Base-by-base conservation (phyloP, 2,113 vertebrate genomes). In the Syngnathoides biaculeatus region DNA sequence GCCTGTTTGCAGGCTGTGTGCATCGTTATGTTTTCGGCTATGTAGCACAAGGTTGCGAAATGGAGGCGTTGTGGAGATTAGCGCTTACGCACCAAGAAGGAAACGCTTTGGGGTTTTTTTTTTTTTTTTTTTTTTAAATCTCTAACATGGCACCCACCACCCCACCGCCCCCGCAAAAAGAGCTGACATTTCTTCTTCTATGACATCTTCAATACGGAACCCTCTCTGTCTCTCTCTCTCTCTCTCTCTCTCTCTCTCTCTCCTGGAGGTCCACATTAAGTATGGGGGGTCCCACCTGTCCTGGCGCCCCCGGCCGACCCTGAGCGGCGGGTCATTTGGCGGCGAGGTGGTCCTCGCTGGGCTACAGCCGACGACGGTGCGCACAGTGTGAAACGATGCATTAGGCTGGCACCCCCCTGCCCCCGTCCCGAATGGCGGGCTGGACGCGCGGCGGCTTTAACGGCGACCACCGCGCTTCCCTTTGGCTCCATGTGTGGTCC, bases 371-470 rank as follows among this genome's bases (percentile, higher is more conserved):
- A 50, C 74, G 13, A 80, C 85, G 85, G 73, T 65, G 58, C 86
- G 79, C 86, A 88, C 87, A 87, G 88, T 90, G 88, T 89, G 91
- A 90, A 90, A 87, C 86, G 87, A 91, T 86, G 90, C 78, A 91
- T 87, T 87, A 89, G 87, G 81, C 71, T 65, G 76, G 26, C 26
- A 64, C 83, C 71, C 27, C 56, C 30, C n/a, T 20, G 2, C 30
- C 30, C 30, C 30, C 30, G 30, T 52, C 86, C 89, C 83, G 88
- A 89, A 89, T 86, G 89, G 86, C 82, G 84, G 74, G 75, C 65
- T 12, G 67, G 78, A 83, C 84, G 71, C 82, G 84, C 66, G 72
- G 72, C 75, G 0, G 72, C 79, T 87, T 86, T 79, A 83, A 84
- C 78, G 80, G 74, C 43, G 53, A 77, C 80, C 70, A 55, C 74